Percentiles rank a stretch among this genome's conserved stretches.
Conservation (phyloP, 92 coral and sea anemone species). For the Metridium senile region DNA sequence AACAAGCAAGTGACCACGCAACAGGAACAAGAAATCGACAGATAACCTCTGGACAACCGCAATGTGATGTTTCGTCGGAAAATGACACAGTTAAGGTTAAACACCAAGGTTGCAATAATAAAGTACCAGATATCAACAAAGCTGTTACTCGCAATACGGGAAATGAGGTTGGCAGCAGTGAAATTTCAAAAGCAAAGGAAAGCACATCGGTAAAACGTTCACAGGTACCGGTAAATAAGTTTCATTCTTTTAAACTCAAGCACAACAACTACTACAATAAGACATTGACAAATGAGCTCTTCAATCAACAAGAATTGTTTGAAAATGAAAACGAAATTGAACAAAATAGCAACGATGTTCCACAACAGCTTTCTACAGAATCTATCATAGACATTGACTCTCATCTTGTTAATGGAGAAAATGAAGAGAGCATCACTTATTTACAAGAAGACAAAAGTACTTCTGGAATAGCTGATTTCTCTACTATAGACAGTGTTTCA, state of each 20-base stretch:
- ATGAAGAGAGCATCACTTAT: background rate
- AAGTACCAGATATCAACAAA: no score
- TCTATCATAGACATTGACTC: background rate
- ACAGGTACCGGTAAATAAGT: background rate
- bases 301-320: background rate
- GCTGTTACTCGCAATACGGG: no score
- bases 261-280: background rate
- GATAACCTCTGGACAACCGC: no score
- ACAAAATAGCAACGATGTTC: background rate
- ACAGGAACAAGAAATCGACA: no score
- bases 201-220: background rate
- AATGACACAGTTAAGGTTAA: no score
- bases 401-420: background rate
- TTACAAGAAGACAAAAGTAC: background rate
- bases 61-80: no score
- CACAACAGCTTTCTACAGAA: background rate
- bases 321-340: background rate
- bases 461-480: background rate
- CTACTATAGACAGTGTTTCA: background rate
- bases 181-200: no score
- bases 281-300: background rate
- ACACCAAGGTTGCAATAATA: no score
- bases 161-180: no score
- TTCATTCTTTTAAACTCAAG: background rate
- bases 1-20: no score